Evolutionary conservation across 2,797 vertebrate genomes (phyloP), one percentile per base, ranked within the genome.

Genomic region (Forpus xanthops): DNA sequence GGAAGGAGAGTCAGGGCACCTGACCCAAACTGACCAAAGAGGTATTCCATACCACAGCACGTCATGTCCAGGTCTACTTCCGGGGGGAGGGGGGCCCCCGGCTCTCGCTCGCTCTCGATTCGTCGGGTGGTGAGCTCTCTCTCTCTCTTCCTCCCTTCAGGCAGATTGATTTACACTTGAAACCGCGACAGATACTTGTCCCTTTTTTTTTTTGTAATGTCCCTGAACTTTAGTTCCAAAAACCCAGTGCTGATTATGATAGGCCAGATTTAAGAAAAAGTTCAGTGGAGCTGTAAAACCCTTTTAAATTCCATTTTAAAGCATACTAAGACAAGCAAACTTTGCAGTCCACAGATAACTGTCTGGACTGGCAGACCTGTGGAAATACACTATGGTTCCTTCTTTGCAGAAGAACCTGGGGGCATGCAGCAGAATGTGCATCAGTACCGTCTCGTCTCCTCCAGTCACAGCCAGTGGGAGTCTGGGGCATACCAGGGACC

Each of bases 361-460:
- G 5, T 39, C 37, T 44, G 64, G 17, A 49, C n/a, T 18, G 21
- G 17, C 9, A 81, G 45, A 71, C 35, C 15, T 71, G 41, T 55
- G 9, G 18, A 76, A 81, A 72, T 0, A 3, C 21, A 31, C 5
- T 2, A 0, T 67, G 47, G 33, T 49, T 56, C 20, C 30, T 31
- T 28, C 11, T 7, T 73, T 68, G 12, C 9, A 56, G 60, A 67
- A 30, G 41, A 80, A 85, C 9, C 2, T 11, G 1, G 2, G 14
- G 7, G 4, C 21, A 21, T 7, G 2, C 24, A 52, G 16, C 7
- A 65, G 31, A 64, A 68, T 9, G 6, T 17, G 10, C n/a, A 39
- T 35, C 25, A 62, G 39, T 12, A n/a, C n/a, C n/a, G n/a, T n/a
- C 30, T 5, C 0, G 0, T 18, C 24, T 50, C 5, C 41, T 66